phyloP scores from a whole-genome alignment of 2,113 vertebrate genomes.

The Plectropomus leopardus region DNA sequence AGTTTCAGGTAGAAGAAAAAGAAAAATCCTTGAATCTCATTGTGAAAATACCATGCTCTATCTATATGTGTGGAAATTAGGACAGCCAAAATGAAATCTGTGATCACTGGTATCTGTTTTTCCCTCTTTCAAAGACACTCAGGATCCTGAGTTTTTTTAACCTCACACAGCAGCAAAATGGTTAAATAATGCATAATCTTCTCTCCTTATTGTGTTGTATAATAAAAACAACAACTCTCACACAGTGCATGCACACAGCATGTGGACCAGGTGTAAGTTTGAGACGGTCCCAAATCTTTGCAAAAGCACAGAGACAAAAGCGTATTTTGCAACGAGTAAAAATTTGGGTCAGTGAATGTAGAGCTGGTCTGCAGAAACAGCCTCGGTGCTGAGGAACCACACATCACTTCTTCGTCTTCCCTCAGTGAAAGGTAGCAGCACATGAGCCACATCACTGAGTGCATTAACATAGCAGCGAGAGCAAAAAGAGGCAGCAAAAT shows the following conservation, averaged over 20 bases:
- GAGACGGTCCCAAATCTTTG: conserved; percentile 21
- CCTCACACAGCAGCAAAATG: conserved; percentile 40
- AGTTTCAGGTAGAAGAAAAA: conserved; percentile 8
- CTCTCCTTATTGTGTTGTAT: conserved; percentile 43
- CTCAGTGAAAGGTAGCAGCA: conserved; percentile 56
- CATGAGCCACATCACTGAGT: conserved; percentile 39
- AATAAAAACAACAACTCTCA: conserved; percentile 34
- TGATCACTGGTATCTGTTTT: conserved; percentile 21
- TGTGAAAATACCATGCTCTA: conserved; percentile 6
- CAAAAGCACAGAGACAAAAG: conserved; percentile 19
- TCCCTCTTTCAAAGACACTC: conserved; percentile 26
- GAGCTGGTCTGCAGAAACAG: conserved; percentile 60
- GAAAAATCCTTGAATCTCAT: conserved; percentile 8
- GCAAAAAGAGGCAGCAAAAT: conserved; percentile 69
- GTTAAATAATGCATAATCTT: conserved; percentile 63
- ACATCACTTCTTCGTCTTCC: conserved; percentile 56
- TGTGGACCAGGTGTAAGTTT: conserved; percentile 28
- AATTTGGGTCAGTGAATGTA: conserved; percentile 75
- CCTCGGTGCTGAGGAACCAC: conserved; percentile 31
- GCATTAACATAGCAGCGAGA: conserved; percentile 58
- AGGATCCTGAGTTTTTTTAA: conserved; percentile 23
- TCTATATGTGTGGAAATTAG: conserved; percentile 19
- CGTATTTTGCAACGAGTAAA: conserved; percentile 22
- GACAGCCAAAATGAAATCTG: conserved; percentile 20
- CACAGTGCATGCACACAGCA: conserved; percentile 1